Evolutionary conservation across 2,797 vertebrate genomes (phyloP), one percentile per base, ranked within the genome.

Genomic region (Paratrypauchen microcephalus): DNA sequence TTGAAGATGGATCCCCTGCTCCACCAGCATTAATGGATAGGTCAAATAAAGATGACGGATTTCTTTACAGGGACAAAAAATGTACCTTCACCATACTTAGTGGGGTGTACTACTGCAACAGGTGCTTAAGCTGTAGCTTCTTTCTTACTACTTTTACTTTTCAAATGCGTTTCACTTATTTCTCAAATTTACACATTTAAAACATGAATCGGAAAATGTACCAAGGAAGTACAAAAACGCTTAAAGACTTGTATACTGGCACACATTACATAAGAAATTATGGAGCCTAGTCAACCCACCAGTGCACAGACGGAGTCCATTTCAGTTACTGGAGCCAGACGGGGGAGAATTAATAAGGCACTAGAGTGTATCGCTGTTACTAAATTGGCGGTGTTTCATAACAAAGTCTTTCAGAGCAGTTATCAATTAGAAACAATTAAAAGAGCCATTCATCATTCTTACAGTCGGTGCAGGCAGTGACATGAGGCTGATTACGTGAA

Each of bases 381-480:
- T 83, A 84, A 87, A 88, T 84, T 90, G 88, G 84, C 82, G 15
- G 81, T 72, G 84, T 88, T 89, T 88, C 89, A 88, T 85, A 87
- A 92, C 88, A 80, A 81, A 89, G 78, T 88, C 80, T 82, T 87
- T 87, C 72, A 78, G 70, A 84, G 84, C 78, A 85, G 77, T 86
- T 88, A 89, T 87, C 87, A 90, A 90, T 91, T 88, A 88, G 82
- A 89, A 87, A 89, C 87, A 88, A 89, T 91, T 91, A 84, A 86
- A 87, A 80, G 70, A 87, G 73, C 61, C 82, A 89, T 88, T 91
- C 79, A 89, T 91, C 87, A 86, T 80, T 76, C 74, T 74, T 56
- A 67, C 70, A 78, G 60, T 83, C 74, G 5, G 55, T 24, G 36
- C 72, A 19, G 72, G 72, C 75, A 75, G 78, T 66, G 68, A 76